Evolutionary conservation across 2,797 vertebrate genomes (phyloP).

Genomic region (Acanthiza pusilla): DNA sequence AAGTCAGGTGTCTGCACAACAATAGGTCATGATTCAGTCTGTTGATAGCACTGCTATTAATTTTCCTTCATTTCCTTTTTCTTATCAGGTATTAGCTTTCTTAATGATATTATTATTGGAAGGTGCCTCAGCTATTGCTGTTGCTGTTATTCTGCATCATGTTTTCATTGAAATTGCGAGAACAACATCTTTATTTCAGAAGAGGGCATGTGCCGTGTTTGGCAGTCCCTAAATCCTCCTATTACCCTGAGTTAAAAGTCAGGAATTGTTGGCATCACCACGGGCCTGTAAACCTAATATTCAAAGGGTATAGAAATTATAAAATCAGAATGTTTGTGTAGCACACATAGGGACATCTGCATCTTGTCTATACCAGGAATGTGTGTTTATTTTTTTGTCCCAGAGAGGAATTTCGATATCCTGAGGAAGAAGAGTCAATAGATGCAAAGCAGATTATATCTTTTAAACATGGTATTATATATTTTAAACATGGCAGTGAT

Average conservation of each 20-base stretch:
- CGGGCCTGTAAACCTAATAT: background rate
- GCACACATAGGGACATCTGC: rapidly evolving
- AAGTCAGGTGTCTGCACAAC: background rate
- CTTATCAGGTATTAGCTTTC: background rate
- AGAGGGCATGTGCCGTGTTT: background rate
- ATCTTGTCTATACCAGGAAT: background rate
- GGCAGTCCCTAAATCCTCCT: background rate
- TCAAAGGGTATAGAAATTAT: background rate
- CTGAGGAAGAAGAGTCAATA: background rate
- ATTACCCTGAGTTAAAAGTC: background rate
- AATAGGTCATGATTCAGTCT: background rate
- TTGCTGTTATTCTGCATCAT: background rate
- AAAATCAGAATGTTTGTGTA: background rate
- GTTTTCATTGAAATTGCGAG: background rate
- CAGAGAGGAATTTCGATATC: background rate
- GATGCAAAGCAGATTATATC: background rate
- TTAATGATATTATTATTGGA: background rate
- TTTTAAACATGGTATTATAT: background rate
- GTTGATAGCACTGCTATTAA: background rate
- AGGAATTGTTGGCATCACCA: background rate
- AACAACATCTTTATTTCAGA: background rate
- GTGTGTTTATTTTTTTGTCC: background rate
- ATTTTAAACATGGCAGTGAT: background rate
- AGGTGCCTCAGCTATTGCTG: background rate
- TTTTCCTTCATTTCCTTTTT: background rate